Evolutionary conservation across 1,140 invertebrate genomes (phyloP), one percentile per base, ranked within the genome.

Genomic region (Drosophila neocordata): DNA sequence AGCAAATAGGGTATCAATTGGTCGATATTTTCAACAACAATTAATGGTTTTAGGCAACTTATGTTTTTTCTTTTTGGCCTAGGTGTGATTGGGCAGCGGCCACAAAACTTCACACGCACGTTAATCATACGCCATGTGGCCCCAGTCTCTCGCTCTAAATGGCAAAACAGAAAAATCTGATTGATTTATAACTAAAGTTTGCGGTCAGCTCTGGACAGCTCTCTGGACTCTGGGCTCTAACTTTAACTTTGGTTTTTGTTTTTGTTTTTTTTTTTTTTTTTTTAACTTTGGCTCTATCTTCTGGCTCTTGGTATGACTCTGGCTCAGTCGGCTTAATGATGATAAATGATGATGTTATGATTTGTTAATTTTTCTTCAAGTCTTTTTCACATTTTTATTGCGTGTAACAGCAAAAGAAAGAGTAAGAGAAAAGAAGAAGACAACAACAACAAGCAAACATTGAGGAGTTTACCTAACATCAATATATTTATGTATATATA

Each of bases 261-360:
- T 35, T 13, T 15, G 15, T n/a, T n/a, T n/a, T n/a, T n/a, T n/a
- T n/a, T n/a, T n/a, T n/a, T n/a, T n/a, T n/a, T n/a, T n/a, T n/a
- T n/a, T n/a, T n/a, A n/a, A n/a, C 53, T 31, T 6, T 31, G 7
- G 5, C 27, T 31, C 4, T 31, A 6, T 31, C 27, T 31, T 58
- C 1, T 9, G 31, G 31, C 31, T 34, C 31, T 34, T 41, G 38
- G 2, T 24, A 24, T 24, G 44, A 53, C 51, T 57, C 27, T 63
- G 48, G 27, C 53, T 24, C 41, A 48, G 41, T 48, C 69, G 67
- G 68, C 71, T 80, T 89, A 89, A 89, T 89, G 79, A 89, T 89
- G 84, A 89, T 88, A 79, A 89, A 89, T 89, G 79, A 89, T 83
- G 76, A 88, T 88, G 84, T 88, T 88, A 87, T 89, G 83, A 87